phyloP scores from a whole-genome alignment of 2,113 vertebrate genomes.

The Nothoprocta perdicaria region DNA sequence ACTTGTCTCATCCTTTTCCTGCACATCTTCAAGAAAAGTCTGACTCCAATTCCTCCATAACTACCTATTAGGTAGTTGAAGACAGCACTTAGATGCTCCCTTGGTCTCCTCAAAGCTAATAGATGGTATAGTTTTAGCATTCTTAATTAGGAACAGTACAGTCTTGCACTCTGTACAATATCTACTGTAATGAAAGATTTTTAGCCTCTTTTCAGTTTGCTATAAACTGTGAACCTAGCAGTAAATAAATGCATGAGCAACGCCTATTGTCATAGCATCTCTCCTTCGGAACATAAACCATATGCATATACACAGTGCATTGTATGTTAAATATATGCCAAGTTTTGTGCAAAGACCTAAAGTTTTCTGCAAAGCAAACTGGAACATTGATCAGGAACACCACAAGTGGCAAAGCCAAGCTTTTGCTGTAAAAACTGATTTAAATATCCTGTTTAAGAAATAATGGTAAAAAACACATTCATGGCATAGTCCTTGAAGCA shows the following conservation, averaged over 20 bases:
- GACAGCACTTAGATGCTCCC: background rate
- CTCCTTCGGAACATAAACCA: background rate
- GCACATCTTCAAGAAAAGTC: background rate
- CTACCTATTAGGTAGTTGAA: background rate
- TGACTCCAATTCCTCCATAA: background rate
- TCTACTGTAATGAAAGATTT: background rate
- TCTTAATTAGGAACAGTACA: background rate
- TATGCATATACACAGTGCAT: background rate
- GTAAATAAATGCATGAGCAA: background rate
- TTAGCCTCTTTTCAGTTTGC: background rate
- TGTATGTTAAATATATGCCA: background rate
- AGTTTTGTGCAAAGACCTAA: background rate
- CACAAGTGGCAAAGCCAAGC: background rate
- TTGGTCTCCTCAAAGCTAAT: background rate
- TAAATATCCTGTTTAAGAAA: background rate
- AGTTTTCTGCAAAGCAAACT: background rate
- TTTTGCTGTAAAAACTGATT: background rate
- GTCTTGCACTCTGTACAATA: background rate
- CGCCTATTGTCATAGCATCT: background rate
- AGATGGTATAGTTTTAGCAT: background rate
- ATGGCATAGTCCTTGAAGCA: background rate
- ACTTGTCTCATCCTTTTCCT: background rate
- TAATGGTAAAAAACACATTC: background rate
- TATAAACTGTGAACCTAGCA: background rate
- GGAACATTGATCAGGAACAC: background rate